Evolutionary conservation across 2,797 vertebrate species (phyloP).

Genomic region (Sebastes reedi): DNA sequence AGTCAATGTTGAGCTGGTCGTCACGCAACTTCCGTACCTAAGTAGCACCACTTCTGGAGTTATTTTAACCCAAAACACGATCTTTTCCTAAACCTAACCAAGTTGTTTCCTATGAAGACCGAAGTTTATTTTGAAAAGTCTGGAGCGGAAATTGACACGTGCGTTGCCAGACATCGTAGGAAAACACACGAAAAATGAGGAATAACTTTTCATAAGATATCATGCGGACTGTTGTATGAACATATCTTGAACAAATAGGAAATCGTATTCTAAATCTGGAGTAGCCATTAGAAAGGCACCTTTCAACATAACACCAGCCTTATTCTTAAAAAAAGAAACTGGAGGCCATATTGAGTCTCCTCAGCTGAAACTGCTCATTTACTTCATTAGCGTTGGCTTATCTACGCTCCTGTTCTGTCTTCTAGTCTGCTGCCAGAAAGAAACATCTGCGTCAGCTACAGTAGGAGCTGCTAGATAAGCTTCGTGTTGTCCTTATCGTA

Average conservation of each 20-base stretch:
- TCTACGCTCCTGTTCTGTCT: neutral
- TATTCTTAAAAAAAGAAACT: neutral
- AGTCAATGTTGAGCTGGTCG: too few species aligned
- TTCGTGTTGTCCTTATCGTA: neutral
- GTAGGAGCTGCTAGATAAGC: neutral
- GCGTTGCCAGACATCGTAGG: too few species aligned
- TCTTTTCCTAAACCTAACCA: rapidly evolving
- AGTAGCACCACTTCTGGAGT: too few species aligned
- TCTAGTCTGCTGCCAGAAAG: neutral
- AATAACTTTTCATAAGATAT: too few species aligned
- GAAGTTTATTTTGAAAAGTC: too few species aligned
- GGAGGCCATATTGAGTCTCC: neutral
- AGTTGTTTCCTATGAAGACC: too few species aligned
- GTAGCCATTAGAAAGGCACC: neutral
- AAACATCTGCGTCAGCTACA: neutral
- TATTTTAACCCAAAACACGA: rapidly evolving
- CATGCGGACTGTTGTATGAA: too few species aligned
- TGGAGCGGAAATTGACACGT: too few species aligned
- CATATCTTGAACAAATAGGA: neutral
- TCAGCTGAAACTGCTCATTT: neutral
- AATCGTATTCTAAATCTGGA: neutral
- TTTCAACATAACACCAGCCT: neutral
- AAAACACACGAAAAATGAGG: too few species aligned
- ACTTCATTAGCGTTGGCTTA: neutral
- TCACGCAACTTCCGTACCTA: too few species aligned